These are phyloP conservation scores for Telmatherina bonti DNA, from an alignment of 2,797 vertebrate species.

Conservation along the genomic window DNA sequence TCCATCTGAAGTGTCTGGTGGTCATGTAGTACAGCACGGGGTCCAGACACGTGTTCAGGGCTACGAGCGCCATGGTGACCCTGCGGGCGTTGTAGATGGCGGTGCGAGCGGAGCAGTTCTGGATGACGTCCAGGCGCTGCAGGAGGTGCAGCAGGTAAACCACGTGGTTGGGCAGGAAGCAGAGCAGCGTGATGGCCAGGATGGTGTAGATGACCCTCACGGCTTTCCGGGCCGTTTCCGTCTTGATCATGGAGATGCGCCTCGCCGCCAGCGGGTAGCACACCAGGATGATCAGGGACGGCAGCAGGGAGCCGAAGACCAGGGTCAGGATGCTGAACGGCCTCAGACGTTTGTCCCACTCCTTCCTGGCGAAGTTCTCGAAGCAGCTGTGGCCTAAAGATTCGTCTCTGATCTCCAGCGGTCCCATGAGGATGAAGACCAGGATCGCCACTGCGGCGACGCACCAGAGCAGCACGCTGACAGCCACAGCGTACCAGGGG, in stretches of 20 bases:
- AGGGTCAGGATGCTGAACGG: slow-evolving; percentile 74
- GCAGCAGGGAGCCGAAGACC: slow-evolving; percentile 82
- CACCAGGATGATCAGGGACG: slow-evolving; percentile 78
- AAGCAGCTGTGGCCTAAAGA: slow-evolving; percentile 75
- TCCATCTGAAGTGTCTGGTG: slow-evolving; percentile 76
- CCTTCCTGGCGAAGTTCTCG: slow-evolving; percentile 75
- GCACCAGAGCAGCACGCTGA: slow-evolving; percentile 74
- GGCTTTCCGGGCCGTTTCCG: slow-evolving; percentile 64
- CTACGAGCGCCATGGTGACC: slow-evolving; percentile 83
- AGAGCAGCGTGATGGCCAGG: slow-evolving; percentile 84
- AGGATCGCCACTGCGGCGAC: not conserved
- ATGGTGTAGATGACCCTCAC: slow-evolving; percentile 77
- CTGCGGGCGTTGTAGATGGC: slow-evolving; percentile 77
- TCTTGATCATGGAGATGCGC: slow-evolving; percentile 70
- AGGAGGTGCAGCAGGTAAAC: slow-evolving; percentile 84
- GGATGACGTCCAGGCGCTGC: slow-evolving; percentile 57
- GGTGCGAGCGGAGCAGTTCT: not conserved
- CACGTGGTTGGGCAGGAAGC: slow-evolving; percentile 87
- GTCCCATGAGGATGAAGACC: slow-evolving; percentile 76
- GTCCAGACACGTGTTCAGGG: slow-evolving; percentile 87
- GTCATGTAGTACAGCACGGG: slow-evolving; percentile 86
- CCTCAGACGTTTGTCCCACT: slow-evolving; percentile 72
- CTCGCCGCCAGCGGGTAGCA: slow-evolving; percentile 78
- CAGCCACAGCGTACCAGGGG: slow-evolving; percentile 26
- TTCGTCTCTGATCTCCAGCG: slow-evolving; percentile 42